These are phyloP conservation scores for Frieseomelitta varia DNA, from an alignment of 1,140 invertebrate genomes.

Conservation along the genomic window DNA sequence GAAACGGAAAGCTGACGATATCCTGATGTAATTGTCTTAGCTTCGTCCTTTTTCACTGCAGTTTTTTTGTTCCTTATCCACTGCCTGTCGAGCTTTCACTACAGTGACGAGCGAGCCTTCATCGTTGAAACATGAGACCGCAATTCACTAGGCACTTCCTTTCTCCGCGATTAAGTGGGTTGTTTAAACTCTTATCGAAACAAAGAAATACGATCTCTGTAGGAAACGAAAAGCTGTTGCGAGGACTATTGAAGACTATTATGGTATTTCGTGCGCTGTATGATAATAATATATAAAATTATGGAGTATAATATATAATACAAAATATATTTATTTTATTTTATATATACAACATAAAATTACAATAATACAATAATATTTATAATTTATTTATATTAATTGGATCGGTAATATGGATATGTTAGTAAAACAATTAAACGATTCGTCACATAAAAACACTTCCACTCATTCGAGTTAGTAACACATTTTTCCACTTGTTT, in stretches of 20 bases:
- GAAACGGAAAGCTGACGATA: not conserved
- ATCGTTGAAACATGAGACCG: slow-evolving; percentile 50
- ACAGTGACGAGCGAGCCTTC: slow-evolving; percentile 22
- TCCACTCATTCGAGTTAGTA: too few relatives aligned
- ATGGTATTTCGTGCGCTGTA: too few relatives aligned
- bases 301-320: not conserved
- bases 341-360: too few relatives aligned
- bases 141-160: slow-evolving; percentile 10
- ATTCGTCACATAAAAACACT: too few relatives aligned
- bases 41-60: slow-evolving; percentile 12
- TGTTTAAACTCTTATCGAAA: not conserved
- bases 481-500: too few relatives aligned
- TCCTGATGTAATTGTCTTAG: slow-evolving; percentile 51
- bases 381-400: too few relatives aligned
- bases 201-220: not conserved
- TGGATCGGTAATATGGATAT: too few relatives aligned
- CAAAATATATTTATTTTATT: not conserved
- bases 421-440: too few relatives aligned
- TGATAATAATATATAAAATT: too few relatives aligned
- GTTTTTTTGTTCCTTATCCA: slow-evolving; percentile 43
- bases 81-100: slow-evolving; percentile 40
- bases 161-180: slow-evolving; percentile 5
- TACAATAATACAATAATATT: too few relatives aligned
- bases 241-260: not conserved
- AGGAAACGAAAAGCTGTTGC: not conserved